Conservation (phyloP, 2,888 invertebrate species). For the Athalia circularis region DNA sequence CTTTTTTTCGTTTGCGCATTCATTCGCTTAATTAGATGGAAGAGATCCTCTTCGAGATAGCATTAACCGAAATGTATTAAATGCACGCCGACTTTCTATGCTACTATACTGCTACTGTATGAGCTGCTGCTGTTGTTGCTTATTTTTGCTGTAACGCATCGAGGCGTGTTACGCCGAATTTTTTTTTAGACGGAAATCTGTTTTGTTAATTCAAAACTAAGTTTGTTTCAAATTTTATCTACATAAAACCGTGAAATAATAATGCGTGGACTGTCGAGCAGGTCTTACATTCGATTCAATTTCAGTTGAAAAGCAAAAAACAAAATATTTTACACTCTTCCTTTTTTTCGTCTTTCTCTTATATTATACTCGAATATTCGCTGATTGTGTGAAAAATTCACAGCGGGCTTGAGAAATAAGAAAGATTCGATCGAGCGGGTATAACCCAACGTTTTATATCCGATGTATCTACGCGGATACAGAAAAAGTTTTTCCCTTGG, state of each 20-base stretch:
- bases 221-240: too few species aligned
- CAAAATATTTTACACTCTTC: background rate
- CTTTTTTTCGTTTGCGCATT: slow-evolving; percentile 16
- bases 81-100: background rate
- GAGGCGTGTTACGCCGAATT: background rate
- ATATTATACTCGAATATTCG: background rate
- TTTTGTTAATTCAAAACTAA: too few species aligned
- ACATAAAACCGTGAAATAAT: background rate
- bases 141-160: background rate
- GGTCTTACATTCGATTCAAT: background rate
- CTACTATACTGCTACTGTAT: too few species aligned
- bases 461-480: too few species aligned
- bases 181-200: too few species aligned
- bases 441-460: too few species aligned
- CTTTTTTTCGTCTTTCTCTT: background rate
- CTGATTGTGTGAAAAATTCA: slow-evolving; percentile 6
- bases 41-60: slow-evolving; percentile 27
- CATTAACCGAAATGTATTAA: slow-evolving; percentile 2
- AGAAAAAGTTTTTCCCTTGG: too few species aligned
- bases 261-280: too few species aligned
- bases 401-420: background rate
- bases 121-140: too few species aligned
- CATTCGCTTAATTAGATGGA: slow-evolving; percentile 43
- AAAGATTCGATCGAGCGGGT: slow-evolving; percentile 13
- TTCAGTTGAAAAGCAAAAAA: too few species aligned